Base-by-base conservation (phyloP, 2,888 invertebrate species). In the Leucophora obtusa region DNA sequence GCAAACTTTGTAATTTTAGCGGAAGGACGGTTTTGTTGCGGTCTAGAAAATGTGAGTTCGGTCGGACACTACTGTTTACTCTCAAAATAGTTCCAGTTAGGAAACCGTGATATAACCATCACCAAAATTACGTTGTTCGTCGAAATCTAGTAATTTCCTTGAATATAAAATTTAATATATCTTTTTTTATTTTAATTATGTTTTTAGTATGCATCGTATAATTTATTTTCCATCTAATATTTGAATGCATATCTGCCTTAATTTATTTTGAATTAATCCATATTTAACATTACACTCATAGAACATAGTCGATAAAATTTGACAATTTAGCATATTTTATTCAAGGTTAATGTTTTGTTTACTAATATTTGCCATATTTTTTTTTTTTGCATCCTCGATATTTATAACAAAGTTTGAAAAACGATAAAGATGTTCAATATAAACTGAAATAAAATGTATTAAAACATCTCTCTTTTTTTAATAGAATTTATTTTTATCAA, bases 401-500 rank as follows among this genome's bases (percentile, higher is more conserved):
- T 50, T 38, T 2, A 47, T 7, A 47, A 54, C 24, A 60, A 18
- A 38, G 8, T 17, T 3, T 11, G 33, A 56, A 62, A 24, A 14
- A 66, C 38, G 24, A 35, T 50, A 59, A 70, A 28, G 10, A 59
- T 65, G 73, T 77, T 77, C 73, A 73, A 81, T 75, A 75, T 71
- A 66, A 80, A 71, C 73, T 60, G 73, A 66, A 56, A 51, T 11
- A 70, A n/a, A 81, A 7, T 77, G 81, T 81, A 74, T 77, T 77
- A 73, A 21, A 60, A 50, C 18, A 68, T 76, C 62, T 71, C 78
- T 71, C 79, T 59, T 79, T 68, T 58, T 47, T 60, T 76, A 59
- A 88, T 89, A 89, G 89, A 90, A 85, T 89, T 88, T 86, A 87
- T 89, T 87, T 89, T 90, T 85, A 88, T 89, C 82, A 87, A 91